Evolutionary conservation across 2,113 vertebrate species (phyloP).

Genomic region (Ovis aries): ARS-UI_Ramb_v3.0 NC_056077.1:22257001-22257500

Average conservation of each 20-base stretch:
- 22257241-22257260: not conserved
- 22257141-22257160: no score
- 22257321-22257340: not conserved
- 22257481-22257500: not conserved
- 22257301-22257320: not conserved
- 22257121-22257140: not conserved
- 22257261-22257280: not conserved
- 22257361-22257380: not conserved
- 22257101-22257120: not conserved
- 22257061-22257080: not conserved
- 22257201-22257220: not conserved
- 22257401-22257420: not conserved
- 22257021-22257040: rapidly evolving
- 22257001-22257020: not conserved
- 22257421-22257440: not conserved
- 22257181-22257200: rapidly evolving
- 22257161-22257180: not conserved
- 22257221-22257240: not conserved
- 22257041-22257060: not conserved
- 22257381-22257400: not conserved
- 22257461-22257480: not conserved
- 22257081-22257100: not conserved
- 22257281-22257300: not conserved
- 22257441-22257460: not conserved
- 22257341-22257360: not conserved